Evolutionary conservation across 2,113 vertebrate genomes (phyloP).

Genomic region (Scatophagus argus): DNA sequence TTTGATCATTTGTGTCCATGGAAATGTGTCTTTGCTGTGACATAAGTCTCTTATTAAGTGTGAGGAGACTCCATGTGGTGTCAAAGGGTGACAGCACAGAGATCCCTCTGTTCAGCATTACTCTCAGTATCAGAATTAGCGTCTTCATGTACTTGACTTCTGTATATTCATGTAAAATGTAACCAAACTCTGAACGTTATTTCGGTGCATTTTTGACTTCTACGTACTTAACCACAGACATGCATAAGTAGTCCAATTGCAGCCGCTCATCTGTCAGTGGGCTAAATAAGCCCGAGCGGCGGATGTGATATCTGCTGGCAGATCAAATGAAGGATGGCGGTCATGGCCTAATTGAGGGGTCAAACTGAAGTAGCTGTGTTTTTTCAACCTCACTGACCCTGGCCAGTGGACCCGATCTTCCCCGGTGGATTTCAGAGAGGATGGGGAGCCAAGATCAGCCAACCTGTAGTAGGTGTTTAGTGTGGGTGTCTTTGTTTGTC

Average conservation of each 20-base stretch:
- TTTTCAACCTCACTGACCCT: conserved; percentile 83
- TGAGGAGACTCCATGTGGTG: neutral
- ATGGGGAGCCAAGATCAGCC: conserved; percentile 36
- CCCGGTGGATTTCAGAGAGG: conserved; percentile 53
- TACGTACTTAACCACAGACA: no score
- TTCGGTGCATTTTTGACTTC: neutral
- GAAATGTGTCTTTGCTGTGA: conserved; percentile 12
- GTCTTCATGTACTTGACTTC: neutral
- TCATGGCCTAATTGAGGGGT: conserved; percentile 70
- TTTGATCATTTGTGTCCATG: conserved; percentile 12
- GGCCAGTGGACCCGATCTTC: conserved; percentile 42
- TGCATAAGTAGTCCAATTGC: conserved; percentile 2
- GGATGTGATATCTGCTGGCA: conserved; percentile 66
- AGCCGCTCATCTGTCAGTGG: conserved; percentile 39
- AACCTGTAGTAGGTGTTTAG: conserved; percentile 61
- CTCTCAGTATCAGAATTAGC: neutral
- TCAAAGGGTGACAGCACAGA: conserved; percentile 13
- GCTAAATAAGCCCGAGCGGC: conserved; percentile 24
- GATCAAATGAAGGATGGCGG: conserved; percentile 78
- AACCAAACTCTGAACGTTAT: neutral
- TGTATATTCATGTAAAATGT: neutral
- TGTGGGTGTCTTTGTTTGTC: conserved; percentile 81
- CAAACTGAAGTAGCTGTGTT: conserved; percentile 76
- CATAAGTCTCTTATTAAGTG: neutral
- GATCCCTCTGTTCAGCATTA: neutral